These are phyloP conservation scores for Hecatera dysodea DNA, from an alignment of 2,888 invertebrate species.

Conservation along the genomic window DNA sequence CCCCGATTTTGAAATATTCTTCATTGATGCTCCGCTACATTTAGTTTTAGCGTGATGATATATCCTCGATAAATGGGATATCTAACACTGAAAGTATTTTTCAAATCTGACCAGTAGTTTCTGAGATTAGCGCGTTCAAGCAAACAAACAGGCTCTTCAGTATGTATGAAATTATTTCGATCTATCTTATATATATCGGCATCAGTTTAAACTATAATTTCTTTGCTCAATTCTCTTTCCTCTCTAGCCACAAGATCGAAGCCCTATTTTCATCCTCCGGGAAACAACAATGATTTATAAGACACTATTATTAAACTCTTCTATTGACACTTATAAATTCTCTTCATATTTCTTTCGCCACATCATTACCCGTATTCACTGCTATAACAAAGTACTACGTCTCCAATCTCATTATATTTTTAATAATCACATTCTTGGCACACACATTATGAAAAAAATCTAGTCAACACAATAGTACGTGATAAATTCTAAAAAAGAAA, in stretches of 20 bases:
- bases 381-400: conserved; percentile 51
- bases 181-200: neutral
- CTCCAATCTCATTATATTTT: conserved; percentile 64
- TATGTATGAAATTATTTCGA: too few species aligned
- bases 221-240: neutral
- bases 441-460: conserved; percentile 49
- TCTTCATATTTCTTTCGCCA: conserved; percentile 54
- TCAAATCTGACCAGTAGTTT: too few species aligned
- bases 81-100: too few species aligned
- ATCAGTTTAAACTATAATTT: neutral
- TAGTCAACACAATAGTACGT: conserved; percentile 64
- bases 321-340: conserved; percentile 54
- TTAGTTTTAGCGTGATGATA: too few species aligned
- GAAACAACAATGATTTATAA: conserved; percentile 34
- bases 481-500: conserved; percentile 62
- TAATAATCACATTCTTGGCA: conserved; percentile 69
- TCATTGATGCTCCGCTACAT: too few species aligned
- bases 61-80: too few species aligned
- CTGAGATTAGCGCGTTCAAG: too few species aligned
- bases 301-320: conserved; percentile 17
- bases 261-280: neutral
- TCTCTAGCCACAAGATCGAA: neutral
- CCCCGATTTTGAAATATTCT: too few species aligned
- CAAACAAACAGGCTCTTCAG: too few species aligned
- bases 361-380: conserved; percentile 49